Evolutionary conservation across 2,888 invertebrate species (phyloP), one percentile per base, ranked within the genome.

Genomic region (Lamproptera curius): DNA sequence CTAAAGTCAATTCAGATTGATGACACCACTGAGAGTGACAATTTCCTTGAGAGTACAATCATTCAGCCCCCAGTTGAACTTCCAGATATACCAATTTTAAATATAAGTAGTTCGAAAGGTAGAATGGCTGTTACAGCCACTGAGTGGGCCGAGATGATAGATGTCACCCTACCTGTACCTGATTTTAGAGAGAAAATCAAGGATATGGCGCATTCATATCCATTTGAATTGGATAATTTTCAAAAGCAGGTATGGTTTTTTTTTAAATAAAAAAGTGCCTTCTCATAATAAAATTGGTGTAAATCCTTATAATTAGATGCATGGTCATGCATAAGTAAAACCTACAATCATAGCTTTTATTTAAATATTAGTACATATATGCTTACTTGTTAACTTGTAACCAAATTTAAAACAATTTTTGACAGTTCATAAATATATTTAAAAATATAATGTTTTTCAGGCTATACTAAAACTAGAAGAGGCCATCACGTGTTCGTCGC

Each of bases 401-500:
- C n/a, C n/a, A n/a, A n/a, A n/a, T n/a, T n/a, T n/a, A n/a, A n/a
- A n/a, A n/a, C n/a, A n/a, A n/a, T n/a, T n/a, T n/a, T n/a, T n/a
- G n/a, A n/a, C n/a, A n/a, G n/a, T n/a, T n/a, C n/a, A n/a, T n/a
- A n/a, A n/a, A n/a, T n/a, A n/a, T n/a, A n/a, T n/a, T n/a, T n/a
- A 20, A 6, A 20, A 20, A 20, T 20, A 38, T 20, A 46, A 17
- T 42, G 39, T 39, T 15, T 35, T 70, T 68, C 53, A 93, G 89
- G 98, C 99, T 1, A 96, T 99, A 51, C 80, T 98, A 4, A 96
- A 95, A 73, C 81, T 99, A 45, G 99, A 99, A 81, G 93, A 95
- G 94, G 96, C 10, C 94, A 97, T 62, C 97, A 97, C 73, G 97
- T 99, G 0, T 99, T 99, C 78, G 98, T 99, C 0, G 98, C 99